Evolutionary conservation across 2,888 invertebrate species (phyloP), one percentile per base, ranked within the genome.

Genomic region (Chalcosyrphus nemorum): DNA sequence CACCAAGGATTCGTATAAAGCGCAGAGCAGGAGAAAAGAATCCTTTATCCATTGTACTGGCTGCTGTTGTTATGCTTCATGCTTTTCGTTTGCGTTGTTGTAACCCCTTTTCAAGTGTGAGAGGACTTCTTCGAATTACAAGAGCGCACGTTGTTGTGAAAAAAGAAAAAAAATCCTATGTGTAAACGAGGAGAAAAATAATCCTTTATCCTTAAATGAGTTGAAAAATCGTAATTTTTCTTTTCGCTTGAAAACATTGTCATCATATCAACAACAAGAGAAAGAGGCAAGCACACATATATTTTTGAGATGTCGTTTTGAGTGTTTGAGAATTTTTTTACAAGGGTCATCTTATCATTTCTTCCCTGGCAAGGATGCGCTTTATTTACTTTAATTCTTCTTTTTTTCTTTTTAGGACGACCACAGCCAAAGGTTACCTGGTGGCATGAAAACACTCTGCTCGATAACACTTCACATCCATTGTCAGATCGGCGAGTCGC

Each of bases 351-450:
- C 65, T 72, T 61, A 17, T 29, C 21, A 52, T 38, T 24, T 24
- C 45, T 41, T 6, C 27, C 13, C 19, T 19, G 21, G n/a, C 19
- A 38, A 38, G 1, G 11, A 17, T 24, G 21, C n/a, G 2, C 21
- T 19, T 50, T 52, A 43, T 32, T 56, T 13, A 32, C 19, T 19
- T 4, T 19, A 1, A 47, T 41, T 17, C 41, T 59, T 11, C 7
- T 54, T 50, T 63, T 11, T 7, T n/a, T 29, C 2, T 74, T 88
- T 87, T 6, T 87, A 95, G 95, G 95, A 82, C 94, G 94, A 87
- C 95, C 95, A 1, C 92, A 93, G 85, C 94, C 95, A 1, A 91
- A 93, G 35, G 92, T 95, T 43, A 93, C 93, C 35, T 95, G 95
- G 95, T 94, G 93, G 94, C 93, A 94, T 72, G 95, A 94, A 86